Evolutionary conservation across 2,797 vertebrate species (phyloP), one percentile per base, ranked within the genome.

Genomic region (Onychomys arenicola): DNA sequence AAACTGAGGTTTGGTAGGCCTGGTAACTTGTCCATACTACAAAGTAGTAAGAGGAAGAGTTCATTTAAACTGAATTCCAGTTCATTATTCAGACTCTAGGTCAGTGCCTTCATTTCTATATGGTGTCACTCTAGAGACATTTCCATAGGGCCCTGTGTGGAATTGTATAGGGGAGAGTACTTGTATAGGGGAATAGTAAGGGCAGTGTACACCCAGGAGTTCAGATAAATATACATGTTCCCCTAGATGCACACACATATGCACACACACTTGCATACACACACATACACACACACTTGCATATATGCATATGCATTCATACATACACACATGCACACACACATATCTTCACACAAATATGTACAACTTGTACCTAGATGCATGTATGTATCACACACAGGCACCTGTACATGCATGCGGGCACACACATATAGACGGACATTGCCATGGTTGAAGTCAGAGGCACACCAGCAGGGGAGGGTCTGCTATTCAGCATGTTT

Each of bases 401-500:
- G 1, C 11, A 29, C 40, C 40, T 37, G 10, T 8, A 21, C 11
- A 49, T 34, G 57, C 21, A 59, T 93, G 2, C 17, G 2, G 17
- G n/a, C 8, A 57, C 2, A 80, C 6, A 49, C 9, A 93, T 40
- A 59, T 17, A 46, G 69, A 43, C 6, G 9, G 6, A 40, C n/a
- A 46, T 43, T 25, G 11, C 12, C 10, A 63, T 11, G 59, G 40
- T 34, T 40, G 57, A 86, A 67, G 63, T 52, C 75, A 49, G 65
- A 11, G 55, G 7, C 46, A 25, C 67, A 27, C 43, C 40, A n/a
- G 40, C 0, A 71, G 32, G 57, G 16, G 8, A 23, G 10, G 6
- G 3, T 90, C 49, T 92, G 40, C 27, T 71, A 10, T 55, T 76
- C 21, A 34, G 67, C 84, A 84, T 94, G 37, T 87, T 96, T 90